A percentile compares a stretch with the other conserved stretches of the same genome.
These are phyloP conservation scores for Craseonycteris thonglongyai DNA, from an alignment of 2,113 vertebrate genomes.

Conservation along the genomic window DNA sequence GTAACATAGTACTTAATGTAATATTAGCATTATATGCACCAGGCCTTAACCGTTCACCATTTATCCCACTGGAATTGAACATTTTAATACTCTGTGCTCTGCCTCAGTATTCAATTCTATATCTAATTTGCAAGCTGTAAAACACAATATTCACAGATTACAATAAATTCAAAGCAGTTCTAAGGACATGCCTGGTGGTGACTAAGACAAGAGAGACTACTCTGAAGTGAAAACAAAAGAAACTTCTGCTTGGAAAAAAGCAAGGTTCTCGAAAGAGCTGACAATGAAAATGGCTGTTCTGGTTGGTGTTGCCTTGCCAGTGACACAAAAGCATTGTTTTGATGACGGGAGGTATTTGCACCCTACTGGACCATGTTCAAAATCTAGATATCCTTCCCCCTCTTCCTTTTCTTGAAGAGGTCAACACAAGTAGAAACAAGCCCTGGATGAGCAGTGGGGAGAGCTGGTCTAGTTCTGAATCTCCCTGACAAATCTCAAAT, in stretches of 20 bases:
- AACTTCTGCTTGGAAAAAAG: conserved; percentile 39
- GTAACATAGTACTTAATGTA: conserved; percentile 83
- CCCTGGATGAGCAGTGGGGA: not conserved
- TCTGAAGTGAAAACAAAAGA: conserved; percentile 75
- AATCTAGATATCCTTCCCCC: not conserved
- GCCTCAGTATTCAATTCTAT: conserved; percentile 78
- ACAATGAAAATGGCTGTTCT: not conserved
- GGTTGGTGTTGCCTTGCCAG: not conserved
- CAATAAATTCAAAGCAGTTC: conserved; percentile 80
- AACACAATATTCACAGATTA: conserved; percentile 85
- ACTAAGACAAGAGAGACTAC: conserved; percentile 72
- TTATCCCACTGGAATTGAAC: conserved; percentile 78
- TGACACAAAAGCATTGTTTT: not conserved
- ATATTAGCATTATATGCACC: conserved; percentile 85
- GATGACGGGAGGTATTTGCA: not conserved
- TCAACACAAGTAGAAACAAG: not conserved
- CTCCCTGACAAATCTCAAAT: not conserved
- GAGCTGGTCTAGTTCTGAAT: not conserved
- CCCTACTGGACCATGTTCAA: accelerated
- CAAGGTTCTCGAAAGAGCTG: not conserved
- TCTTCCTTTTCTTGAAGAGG: not conserved
- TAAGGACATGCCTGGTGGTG: conserved; percentile 71
- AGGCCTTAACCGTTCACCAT: conserved; percentile 76
- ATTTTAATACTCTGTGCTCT: conserved; percentile 80
- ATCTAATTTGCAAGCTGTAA: conserved; percentile 84